These are phyloP conservation scores for Orgyia antiqua DNA, from an alignment of 2,888 invertebrate genomes.

Conservation along the genomic window DNA sequence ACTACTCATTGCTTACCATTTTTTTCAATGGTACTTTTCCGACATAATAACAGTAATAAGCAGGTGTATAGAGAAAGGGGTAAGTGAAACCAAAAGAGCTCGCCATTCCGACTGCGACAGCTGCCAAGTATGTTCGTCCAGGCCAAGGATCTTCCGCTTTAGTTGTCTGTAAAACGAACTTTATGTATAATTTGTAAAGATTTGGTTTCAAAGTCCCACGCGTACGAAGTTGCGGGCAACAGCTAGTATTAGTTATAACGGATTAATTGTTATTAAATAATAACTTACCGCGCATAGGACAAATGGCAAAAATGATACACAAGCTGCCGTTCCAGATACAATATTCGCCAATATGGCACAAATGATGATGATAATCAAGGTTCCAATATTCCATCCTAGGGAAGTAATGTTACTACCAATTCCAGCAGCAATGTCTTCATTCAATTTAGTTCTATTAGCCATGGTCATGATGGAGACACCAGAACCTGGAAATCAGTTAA, in stretches of 20 bases:
- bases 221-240: too few relatives aligned
- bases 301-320: constrained; percentile 35
- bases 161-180: constrained; percentile 4
- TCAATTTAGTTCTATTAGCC: constrained; percentile 11
- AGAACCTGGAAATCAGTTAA: constrained; percentile 5
- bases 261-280: too few relatives aligned
- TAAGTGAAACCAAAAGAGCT: constrained; percentile 40
- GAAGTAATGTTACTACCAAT: constrained; percentile 23
- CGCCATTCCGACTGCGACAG: constrained; percentile 43
- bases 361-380: constrained; percentile 33
- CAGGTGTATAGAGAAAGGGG: constrained; percentile 50
- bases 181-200: not conserved
- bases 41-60: constrained; percentile 40
- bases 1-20: constrained; percentile 40
- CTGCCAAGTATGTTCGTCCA: constrained; percentile 29
- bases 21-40: constrained; percentile 42
- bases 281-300: constrained; percentile 42
- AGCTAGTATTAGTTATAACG: too few relatives aligned
- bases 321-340: constrained; percentile 38
- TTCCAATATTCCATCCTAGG: constrained; percentile 16
- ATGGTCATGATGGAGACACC: constrained; percentile 4
- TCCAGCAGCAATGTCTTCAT: constrained; percentile 9
- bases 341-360: constrained; percentile 33
- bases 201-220: too few relatives aligned
- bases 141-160: constrained; percentile 24